phyloP scores from a whole-genome alignment of 2,113 vertebrate species.

The Myxocyprinus asiaticus region DNA sequence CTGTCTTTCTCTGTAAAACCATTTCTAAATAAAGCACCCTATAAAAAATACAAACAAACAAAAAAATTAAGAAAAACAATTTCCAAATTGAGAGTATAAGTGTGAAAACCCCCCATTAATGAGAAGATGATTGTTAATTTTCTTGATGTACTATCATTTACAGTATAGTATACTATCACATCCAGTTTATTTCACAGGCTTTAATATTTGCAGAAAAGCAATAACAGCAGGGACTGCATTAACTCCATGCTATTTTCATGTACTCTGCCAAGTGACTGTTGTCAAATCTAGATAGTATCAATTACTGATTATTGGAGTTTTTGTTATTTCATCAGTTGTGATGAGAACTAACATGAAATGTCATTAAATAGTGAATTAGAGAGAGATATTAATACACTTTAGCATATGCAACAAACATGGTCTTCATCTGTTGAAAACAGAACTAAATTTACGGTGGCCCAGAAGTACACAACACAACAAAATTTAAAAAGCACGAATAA shows the following conservation, averaged over 20 bases:
- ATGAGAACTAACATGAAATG: constrained; percentile 63
- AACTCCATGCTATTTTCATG: constrained; percentile 37
- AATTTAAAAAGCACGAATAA: no score
- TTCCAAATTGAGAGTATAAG: background rate
- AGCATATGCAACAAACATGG: no score
- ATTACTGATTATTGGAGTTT: constrained; percentile 65
- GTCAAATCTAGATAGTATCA: constrained; percentile 60
- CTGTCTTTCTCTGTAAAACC: background rate
- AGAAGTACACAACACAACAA: no score
- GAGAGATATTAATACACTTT: constrained; percentile 25
- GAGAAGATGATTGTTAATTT: background rate
- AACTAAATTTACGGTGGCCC: no score
- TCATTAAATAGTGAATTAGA: constrained; percentile 58
- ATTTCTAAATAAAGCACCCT: background rate
- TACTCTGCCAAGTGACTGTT: constrained; percentile 56
- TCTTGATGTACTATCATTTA: background rate
- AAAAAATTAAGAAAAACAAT: background rate
- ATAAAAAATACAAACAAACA: no score
- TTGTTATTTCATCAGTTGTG: constrained; percentile 54
- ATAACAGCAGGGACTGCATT: constrained; percentile 17
- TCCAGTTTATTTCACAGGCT: constrained; percentile 11
- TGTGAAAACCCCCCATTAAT: background rate
- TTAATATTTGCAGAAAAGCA: constrained; percentile 27
- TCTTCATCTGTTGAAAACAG: no score
- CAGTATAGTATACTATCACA: constrained; percentile 13